These are phyloP conservation scores for Pangasianodon hypophthalmus DNA, from an alignment of 2,113 vertebrate genomes.

Conservation along the genomic window DNA sequence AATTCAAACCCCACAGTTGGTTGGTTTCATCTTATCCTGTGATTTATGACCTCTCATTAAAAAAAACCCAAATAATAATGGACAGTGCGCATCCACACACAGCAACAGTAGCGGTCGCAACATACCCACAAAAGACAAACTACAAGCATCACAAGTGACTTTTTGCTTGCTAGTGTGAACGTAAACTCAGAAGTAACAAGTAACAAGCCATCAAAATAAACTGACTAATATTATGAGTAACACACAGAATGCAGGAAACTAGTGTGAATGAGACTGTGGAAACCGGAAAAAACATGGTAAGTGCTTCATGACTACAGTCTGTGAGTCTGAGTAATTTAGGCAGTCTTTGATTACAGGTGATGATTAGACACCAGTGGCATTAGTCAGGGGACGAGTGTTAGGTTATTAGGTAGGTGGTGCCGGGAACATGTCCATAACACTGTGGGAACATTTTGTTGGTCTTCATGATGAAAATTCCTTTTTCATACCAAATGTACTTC, in stretches of 20 bases:
- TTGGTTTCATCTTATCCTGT: background rate
- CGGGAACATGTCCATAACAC: background rate
- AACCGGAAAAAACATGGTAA: background rate
- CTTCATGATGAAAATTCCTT: background rate
- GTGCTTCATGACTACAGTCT: background rate
- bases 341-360: constrained; percentile 22
- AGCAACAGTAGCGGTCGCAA: background rate
- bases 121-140: background rate
- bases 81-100: background rate
- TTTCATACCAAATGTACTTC: background rate
- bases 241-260: background rate
- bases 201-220: background rate
- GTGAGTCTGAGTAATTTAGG: background rate
- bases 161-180: background rate
- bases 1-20: background rate
- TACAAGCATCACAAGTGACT: background rate
- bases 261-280: background rate
- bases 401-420: background rate
- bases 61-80: background rate
- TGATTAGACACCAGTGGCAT: background rate
- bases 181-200: background rate
- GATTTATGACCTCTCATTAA: background rate
- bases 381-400: background rate
- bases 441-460: background rate
- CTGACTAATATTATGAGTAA: background rate